phyloP scores from a whole-genome alignment of 1,140 invertebrate genomes.

The Physella acuta region DNA sequence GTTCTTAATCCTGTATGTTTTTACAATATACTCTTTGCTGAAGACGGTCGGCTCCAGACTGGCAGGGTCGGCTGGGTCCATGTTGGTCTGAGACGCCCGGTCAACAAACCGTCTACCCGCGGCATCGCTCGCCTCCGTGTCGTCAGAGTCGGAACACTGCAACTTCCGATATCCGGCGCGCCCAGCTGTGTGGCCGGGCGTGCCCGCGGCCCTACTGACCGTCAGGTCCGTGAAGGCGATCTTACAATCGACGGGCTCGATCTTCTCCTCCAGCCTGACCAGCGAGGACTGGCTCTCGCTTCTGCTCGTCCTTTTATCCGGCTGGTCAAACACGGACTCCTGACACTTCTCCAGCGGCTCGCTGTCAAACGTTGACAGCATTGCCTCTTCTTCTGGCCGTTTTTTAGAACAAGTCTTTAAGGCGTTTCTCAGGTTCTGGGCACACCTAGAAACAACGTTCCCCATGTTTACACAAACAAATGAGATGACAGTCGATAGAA shows the following conservation, averaged over 20 bases:
- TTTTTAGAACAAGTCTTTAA: conserved; percentile 7
- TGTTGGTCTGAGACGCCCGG: conserved; percentile 13
- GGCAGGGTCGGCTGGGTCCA: not conserved
- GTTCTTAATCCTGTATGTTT: conserved; percentile 27
- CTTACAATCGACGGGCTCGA: not conserved
- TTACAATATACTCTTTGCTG: conserved; percentile 22
- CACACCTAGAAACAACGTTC: conserved; percentile 25
- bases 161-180: not conserved
- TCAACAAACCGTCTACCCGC: not conserved
- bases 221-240: not conserved
- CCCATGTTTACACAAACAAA: no score
- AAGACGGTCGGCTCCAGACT: not conserved
- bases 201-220: not conserved
- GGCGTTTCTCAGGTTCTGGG: conserved; percentile 8
- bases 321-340: not conserved
- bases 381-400: conserved; percentile 13
- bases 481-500: no score
- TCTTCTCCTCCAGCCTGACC: not conserved
- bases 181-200: not conserved
- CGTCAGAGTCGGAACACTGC: not conserved
- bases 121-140: not conserved
- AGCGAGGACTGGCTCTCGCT: conserved; percentile 4
- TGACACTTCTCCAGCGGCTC: conserved; percentile 13
- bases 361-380: conserved; percentile 8
- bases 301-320: not conserved